Evolutionary conservation across 2,797 vertebrate species (phyloP).

Genomic region (Yasuhikotakia modesta): DNA sequence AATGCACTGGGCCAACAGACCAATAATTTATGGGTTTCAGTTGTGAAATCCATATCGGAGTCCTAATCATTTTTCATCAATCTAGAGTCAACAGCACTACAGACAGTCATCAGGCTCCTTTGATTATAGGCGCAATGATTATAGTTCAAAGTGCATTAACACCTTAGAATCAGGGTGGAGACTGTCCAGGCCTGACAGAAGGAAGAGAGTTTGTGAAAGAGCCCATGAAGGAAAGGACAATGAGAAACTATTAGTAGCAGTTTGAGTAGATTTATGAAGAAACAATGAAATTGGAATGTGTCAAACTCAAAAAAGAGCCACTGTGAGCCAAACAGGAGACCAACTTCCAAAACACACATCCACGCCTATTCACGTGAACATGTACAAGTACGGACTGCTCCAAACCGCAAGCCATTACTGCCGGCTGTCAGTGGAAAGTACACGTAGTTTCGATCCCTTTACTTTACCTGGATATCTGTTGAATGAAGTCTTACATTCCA

Average conservation of each 20-base stretch:
- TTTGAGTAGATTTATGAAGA: constrained; percentile 5
- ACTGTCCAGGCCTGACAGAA: constrained; percentile 9
- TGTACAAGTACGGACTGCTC: constrained; percentile 43
- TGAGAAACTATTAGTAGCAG: neutral
- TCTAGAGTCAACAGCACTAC: constrained; percentile 54
- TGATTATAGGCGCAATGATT: constrained; percentile 43
- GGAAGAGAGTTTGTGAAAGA: no score
- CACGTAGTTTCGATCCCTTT: neutral
- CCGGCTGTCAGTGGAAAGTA: neutral
- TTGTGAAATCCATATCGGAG: no score
- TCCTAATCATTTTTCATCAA: no score
- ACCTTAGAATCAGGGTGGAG: constrained; percentile 27
- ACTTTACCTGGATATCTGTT: neutral
- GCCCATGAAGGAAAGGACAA: constrained; percentile 4
- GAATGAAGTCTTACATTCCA: neutral
- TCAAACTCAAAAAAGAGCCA: constrained; percentile 15
- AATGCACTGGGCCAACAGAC: neutral
- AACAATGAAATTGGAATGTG: constrained; percentile 24
- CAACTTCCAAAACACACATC: constrained; percentile 35
- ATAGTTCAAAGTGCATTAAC: constrained; percentile 46
- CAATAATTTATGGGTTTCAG: constrained; percentile 8
- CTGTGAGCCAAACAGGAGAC: neutral
- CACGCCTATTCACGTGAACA: constrained; percentile 30
- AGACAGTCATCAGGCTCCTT: constrained; percentile 44
- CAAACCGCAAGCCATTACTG: neutral